Conservation (phyloP, 2,797 vertebrate genomes). For the Amblyopsis hoosieri region DNA sequence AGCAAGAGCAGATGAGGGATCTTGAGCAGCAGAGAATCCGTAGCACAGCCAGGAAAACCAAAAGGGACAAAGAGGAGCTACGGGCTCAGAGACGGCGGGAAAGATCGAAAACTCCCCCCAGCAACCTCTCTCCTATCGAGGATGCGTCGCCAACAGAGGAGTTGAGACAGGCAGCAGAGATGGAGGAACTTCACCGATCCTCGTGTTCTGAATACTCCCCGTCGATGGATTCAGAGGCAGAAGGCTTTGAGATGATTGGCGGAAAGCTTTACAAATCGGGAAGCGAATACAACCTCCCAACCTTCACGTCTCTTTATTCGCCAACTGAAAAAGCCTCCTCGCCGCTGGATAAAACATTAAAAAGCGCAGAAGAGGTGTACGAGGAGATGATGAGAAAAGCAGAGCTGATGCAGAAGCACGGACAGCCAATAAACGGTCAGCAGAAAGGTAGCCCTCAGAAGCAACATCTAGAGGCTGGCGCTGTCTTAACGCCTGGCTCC, state of each 20-base stretch:
- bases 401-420: constrained; percentile 90
- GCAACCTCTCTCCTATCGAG: constrained; percentile 98
- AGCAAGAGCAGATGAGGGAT: constrained; percentile 99
- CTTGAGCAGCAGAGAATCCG: constrained; percentile 97
- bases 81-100: constrained; percentile 95
- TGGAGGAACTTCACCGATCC: constrained; percentile 98
- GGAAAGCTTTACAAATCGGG: constrained; percentile 95
- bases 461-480: constrained; percentile 86
- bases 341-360: constrained; percentile 88
- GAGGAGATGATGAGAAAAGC: constrained; percentile 99
- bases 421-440: constrained; percentile 58
- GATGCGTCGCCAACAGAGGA: constrained; percentile 98
- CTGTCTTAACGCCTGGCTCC: constrained; percentile 91
- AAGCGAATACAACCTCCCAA: constrained; percentile 96
- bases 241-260: constrained; percentile 89
- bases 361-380: constrained; percentile 98
- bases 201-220: constrained; percentile 98
- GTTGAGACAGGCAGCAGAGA: constrained; percentile 95
- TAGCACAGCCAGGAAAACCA: constrained; percentile 96
- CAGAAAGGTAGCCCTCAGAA: constrained; percentile 68
- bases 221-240: constrained; percentile 95
- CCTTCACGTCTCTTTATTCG: constrained; percentile 97
- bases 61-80: constrained; percentile 97
- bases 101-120: constrained; percentile 97
- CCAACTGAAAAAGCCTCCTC: constrained; percentile 87